Conservation (phyloP, 2,797 vertebrate genomes). For the Rhinoraja longicauda region DNA sequence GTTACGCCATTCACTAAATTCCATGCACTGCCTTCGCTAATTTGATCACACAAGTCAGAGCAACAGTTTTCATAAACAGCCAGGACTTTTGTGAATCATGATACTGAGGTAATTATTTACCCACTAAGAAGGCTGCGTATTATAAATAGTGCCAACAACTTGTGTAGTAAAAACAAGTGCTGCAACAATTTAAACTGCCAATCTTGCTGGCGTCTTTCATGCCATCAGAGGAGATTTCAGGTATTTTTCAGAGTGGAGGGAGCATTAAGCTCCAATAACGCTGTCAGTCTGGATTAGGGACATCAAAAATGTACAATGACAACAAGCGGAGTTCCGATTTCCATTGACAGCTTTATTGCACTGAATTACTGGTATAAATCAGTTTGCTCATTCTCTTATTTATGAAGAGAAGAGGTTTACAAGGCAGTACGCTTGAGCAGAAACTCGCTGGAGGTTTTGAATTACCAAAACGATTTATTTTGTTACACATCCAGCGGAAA, state of each 20-base stretch:
- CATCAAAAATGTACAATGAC: background rate
- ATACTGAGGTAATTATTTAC: background rate
- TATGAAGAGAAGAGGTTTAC: background rate
- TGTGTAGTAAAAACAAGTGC: background rate
- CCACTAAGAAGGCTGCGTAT: background rate
- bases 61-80: background rate
- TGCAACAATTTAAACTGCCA: background rate
- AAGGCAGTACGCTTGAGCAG: background rate
- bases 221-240: background rate
- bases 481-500: background rate
- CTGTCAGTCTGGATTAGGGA: constrained; percentile 3
- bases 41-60: background rate
- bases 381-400: background rate
- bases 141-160: background rate
- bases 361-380: background rate
- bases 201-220: background rate
- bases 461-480: background rate
- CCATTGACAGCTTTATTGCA: background rate
- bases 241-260: background rate
- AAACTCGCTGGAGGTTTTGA: background rate
- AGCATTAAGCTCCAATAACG: background rate
- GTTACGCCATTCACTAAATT: background rate
- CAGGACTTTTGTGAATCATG: background rate
- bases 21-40: background rate
- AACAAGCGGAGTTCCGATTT: background rate